These are phyloP conservation scores for Quiscalus mexicanus DNA, from an alignment of 2,113 vertebrate genomes.

Conservation along the genomic window DNA sequence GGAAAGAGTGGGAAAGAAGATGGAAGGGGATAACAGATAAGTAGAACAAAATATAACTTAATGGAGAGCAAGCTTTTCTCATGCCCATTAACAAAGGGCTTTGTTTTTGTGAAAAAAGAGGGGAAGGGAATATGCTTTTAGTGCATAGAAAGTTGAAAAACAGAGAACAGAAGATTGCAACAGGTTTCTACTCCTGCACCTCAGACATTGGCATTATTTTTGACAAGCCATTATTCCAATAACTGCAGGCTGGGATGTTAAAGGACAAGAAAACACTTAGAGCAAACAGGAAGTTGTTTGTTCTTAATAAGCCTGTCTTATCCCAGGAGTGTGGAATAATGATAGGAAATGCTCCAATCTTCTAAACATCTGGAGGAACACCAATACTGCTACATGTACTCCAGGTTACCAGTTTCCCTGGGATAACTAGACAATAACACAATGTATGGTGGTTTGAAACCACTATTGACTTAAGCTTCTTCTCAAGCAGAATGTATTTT, in stretches of 20 bases:
- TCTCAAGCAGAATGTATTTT: slow-evolving; percentile 22
- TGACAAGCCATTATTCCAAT: not conserved
- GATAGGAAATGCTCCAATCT: not conserved
- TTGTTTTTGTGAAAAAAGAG: not conserved
- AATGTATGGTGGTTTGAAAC: not conserved
- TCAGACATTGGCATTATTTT: not conserved
- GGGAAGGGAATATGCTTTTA: not conserved
- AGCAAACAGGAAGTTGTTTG: not conserved
- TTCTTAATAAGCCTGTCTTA: not conserved
- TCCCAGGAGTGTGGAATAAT: not conserved
- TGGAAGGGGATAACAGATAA: not conserved
- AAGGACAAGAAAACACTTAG: not conserved
- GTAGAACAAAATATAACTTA: not conserved
- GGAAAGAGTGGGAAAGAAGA: not conserved
- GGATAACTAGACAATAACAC: not conserved
- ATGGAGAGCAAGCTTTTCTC: not conserved
- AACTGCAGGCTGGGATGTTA: not conserved
- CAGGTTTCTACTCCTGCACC: not conserved
- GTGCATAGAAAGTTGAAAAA: not conserved
- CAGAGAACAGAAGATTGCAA: not conserved
- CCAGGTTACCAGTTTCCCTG: not conserved
- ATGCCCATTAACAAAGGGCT: not conserved
- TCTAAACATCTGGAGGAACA: not conserved
- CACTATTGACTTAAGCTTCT: slow-evolving; percentile 35
- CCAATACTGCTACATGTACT: not conserved